Evolutionary conservation across 2,797 vertebrate genomes (phyloP), one percentile per base, ranked within the genome.

Genomic region (Clamator glandarius): DNA sequence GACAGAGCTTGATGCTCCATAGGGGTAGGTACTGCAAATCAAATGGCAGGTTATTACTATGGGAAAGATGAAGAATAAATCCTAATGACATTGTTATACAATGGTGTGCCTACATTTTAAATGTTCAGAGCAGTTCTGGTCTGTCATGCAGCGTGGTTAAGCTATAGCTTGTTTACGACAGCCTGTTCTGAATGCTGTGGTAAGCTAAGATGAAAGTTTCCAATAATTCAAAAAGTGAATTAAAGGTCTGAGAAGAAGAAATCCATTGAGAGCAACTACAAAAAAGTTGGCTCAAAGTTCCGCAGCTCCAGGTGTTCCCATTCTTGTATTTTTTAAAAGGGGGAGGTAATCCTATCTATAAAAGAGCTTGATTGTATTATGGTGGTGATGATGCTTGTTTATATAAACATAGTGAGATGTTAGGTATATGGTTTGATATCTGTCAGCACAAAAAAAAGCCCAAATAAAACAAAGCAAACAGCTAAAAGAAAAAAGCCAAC

Each of bases 31-130:
- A 61, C 29, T 50, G 29, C 36, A 42, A 44, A 72, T 50, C 2
- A 2, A 67, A 16, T 31, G 73, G 9, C 21, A 31, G 23, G 7
- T 50, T 48, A 46, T 41, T 36, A 1, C n/a, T 4, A 63, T 17
- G 42, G 15, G 20, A 42, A 80, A 5, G 54, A 39, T 2, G 8
- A 63, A 77, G 68, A 42, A 31, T 42, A 16, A 17, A 42, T 70
- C 4, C 0, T 26, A n/a, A 39, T 23, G 55, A 6, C 8, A 8
- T 24, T 0, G 0, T 48, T 79, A 31, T 69, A 5, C 51, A 66
- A 19, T 16, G 26, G 48, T 70, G 8, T 83, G 41, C 41, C 50
- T 67, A 1, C 8, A 8, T 48, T 36, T 55, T 3, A 1, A 5
- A 1, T n/a, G 13, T 77, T 80, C 5, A 0, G n/a, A 63, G 54